These are phyloP conservation scores for Atta colombica DNA, from an alignment of 1,140 invertebrate species.

Conservation along the genomic window DNA sequence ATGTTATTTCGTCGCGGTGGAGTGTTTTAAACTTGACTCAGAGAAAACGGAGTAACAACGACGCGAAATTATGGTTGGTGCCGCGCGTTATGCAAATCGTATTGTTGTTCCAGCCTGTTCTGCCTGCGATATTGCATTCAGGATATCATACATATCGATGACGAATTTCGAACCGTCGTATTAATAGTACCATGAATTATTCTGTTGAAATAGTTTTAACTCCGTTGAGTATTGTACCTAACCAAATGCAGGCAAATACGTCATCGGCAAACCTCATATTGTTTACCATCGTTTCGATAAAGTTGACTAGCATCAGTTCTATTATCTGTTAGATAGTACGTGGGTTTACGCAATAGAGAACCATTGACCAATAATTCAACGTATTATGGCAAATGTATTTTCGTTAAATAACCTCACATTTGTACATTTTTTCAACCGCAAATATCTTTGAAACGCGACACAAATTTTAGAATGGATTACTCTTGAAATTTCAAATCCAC, in stretches of 20 bases:
- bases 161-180: slow-evolving; percentile 20
- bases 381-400: slow-evolving; percentile 27
- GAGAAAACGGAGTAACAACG: not conserved
- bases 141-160: not conserved
- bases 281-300: slow-evolving; percentile 55
- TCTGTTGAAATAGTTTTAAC: slow-evolving; percentile 59
- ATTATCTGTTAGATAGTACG: slow-evolving; percentile 36
- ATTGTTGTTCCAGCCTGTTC: not conserved
- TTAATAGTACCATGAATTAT: slow-evolving; percentile 38
- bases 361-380: slow-evolving; percentile 37
- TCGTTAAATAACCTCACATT: slow-evolving; percentile 32
- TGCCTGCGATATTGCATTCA: not conserved
- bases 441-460: not conserved
- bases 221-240: not conserved
- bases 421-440: not conserved
- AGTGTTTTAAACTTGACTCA: slow-evolving; percentile 51
- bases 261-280: slow-evolving; percentile 46
- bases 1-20: slow-evolving; percentile 44
- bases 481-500: not conserved
- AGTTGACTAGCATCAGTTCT: slow-evolving; percentile 26
- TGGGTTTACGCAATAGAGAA: not conserved
- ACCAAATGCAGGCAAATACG: slow-evolving; percentile 37
- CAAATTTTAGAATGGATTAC: not conserved
- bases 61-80: not conserved
- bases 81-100: slow-evolving; percentile 1